These are phyloP conservation scores for Carettochelys insculpta DNA, from an alignment of 2,113 vertebrate species.

Conservation along the genomic window DNA sequence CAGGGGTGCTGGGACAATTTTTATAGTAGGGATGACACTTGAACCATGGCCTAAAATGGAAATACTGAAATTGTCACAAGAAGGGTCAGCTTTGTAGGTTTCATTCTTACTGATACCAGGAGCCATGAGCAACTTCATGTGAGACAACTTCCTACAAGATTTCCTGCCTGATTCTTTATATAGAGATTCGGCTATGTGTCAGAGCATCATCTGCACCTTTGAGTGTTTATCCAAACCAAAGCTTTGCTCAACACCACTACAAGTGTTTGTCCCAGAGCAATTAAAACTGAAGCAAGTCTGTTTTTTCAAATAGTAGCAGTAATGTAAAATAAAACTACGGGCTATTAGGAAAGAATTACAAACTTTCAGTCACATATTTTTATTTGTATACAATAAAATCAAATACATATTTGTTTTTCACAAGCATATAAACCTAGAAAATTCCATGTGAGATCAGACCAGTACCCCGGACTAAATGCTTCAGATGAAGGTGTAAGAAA, in stretches of 20 bases:
- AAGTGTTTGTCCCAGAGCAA: background rate
- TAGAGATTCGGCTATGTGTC: background rate
- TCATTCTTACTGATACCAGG: background rate
- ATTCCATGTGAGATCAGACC: background rate
- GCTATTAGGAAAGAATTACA: background rate
- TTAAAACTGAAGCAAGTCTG: background rate
- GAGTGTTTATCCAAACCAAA: background rate
- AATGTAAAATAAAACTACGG: conserved; percentile 2
- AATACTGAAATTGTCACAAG: background rate
- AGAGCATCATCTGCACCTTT: accelerated
- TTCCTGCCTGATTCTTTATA: background rate
- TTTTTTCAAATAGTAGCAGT: background rate
- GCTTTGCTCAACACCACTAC: background rate
- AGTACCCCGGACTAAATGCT: background rate
- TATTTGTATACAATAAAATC: conserved; percentile 47
- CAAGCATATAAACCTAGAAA: conserved; percentile 7
- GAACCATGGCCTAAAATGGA: background rate
- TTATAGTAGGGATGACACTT: background rate
- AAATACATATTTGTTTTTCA: background rate
- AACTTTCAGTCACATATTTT: background rate
- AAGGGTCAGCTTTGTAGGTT: background rate
- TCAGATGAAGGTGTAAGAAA: conserved; percentile 23
- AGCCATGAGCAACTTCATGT: background rate
- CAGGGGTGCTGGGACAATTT: too few relatives aligned
- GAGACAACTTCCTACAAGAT: accelerated